Evolutionary conservation across 2,888 invertebrate species (phyloP), one percentile per base, ranked within the genome.

Genomic region (Lathronympha strigana): DNA sequence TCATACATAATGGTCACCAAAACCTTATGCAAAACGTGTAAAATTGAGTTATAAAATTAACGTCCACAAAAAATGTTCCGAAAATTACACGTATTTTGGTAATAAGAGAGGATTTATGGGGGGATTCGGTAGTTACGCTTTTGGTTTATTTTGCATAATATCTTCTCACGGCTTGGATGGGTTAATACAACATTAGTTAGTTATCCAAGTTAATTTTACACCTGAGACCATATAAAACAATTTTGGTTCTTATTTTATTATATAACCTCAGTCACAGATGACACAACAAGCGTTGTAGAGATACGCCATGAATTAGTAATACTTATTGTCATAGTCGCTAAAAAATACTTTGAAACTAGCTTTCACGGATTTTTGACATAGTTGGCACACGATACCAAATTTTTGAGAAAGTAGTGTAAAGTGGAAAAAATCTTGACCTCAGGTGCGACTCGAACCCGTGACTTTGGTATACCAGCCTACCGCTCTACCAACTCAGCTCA

Each of bases 21-120:
- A 58, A 45, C 36, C 9, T 33, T 53, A 60, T 60, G 58, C 64
- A 53, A 64, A 58, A 19, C 11, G 58, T 25, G 33, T 28, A 64
- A 53, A 53, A 64, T 64, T 64, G 58, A 64, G 64, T 64, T 60
- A 64, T 64, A 64, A 58, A 64, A 60, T 60, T 60, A 60, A 36
- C 36, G 15, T 60, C 45, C 33, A 25, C 23, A 36, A 58, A 64
- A 58, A 64, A 50, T 36, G 33, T 31, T 53, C 17, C 36, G 51
- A 43, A 64, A 64, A 64, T 64, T 64, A 64, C 43, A 64, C 45
- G 31, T 40, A 43, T 58, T n/a, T 64, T 50, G 45, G 25, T 64
- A 64, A 64, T 60, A 64, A 58, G 64, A 15, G 45, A 36, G 36
- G 64, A 64, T 64, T 64, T 64, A 64, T 64, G 36, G 38, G 19